These are phyloP conservation scores for Peucedramus taeniatus DNA, from an alignment of 2,113 vertebrate species.

Conservation along the genomic window DNA sequence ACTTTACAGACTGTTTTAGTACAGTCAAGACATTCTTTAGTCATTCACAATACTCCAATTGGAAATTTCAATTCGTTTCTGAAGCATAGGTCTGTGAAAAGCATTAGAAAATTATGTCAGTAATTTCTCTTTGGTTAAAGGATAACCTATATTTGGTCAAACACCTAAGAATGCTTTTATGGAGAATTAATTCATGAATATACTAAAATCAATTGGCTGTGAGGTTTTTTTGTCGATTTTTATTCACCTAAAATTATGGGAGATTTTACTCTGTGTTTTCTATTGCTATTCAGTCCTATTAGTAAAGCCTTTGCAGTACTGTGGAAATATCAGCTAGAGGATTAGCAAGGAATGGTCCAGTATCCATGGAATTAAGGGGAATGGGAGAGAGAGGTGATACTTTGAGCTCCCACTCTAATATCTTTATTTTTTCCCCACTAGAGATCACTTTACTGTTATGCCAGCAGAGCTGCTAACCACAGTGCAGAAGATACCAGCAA, in stretches of 20 bases:
- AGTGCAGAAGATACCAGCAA: neutral
- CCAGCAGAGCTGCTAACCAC: neutral
- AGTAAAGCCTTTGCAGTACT: neutral
- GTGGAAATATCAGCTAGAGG: neutral
- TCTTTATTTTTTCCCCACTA: neutral
- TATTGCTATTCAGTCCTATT: neutral
- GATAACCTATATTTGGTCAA: neutral
- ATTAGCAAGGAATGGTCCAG: neutral
- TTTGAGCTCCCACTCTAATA: neutral
- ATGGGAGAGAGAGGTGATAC: neutral
- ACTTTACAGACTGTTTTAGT: neutral
- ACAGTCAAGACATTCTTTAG: neutral
- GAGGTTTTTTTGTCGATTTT: neutral
- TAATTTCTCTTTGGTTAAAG: constrained; percentile 41
- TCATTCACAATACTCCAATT: neutral
- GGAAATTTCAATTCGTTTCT: neutral
- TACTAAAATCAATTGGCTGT: neutral
- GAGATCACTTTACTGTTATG: neutral
- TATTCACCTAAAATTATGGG: neutral
- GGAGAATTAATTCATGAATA: neutral
- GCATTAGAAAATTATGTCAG: neutral
- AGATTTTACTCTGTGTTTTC: neutral
- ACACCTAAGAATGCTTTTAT: constrained; percentile 3
- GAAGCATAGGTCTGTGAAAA: neutral
- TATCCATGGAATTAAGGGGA: neutral